Percentiles rank a stretch among this genome's conserved stretches.
phyloP scores from a whole-genome alignment of 2,797 vertebrate genomes.

The Sebastes aleutianus region DNA sequence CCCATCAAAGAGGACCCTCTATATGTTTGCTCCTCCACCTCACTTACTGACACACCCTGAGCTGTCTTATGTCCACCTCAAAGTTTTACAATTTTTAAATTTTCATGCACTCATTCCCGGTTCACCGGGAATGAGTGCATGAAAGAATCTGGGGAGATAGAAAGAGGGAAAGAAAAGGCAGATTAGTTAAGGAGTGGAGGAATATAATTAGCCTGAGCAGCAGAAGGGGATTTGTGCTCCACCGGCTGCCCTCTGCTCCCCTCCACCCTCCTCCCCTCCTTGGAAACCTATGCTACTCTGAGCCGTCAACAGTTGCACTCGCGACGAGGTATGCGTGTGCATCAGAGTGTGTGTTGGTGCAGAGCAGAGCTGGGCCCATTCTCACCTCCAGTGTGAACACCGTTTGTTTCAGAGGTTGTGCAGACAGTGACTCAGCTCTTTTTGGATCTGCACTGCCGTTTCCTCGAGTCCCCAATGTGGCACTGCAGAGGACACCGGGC shows the following conservation, averaged over 20 bases:
- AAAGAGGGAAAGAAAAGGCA: constrained; percentile 54
- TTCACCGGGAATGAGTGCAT: constrained; percentile 1
- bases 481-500: constrained; percentile 54
- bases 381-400: constrained; percentile 50
- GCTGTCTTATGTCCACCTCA: neutral
- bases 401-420: constrained; percentile 50
- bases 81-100: neutral
- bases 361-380: constrained; percentile 28
- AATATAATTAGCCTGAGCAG: constrained; percentile 79
- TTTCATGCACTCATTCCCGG: neutral
- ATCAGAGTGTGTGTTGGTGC: constrained; percentile 21
- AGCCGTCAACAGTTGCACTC: constrained; percentile 48
- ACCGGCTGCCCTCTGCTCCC: constrained; percentile 67
- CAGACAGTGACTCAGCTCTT: constrained; percentile 72
- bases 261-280: constrained; percentile 41
- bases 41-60: neutral
- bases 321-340: constrained; percentile 15
- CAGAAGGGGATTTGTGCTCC: constrained; percentile 82
- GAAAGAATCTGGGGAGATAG: constrained; percentile 6
- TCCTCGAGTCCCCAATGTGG: constrained; percentile 43
- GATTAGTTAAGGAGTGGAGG: constrained; percentile 71
- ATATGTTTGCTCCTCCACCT: neutral
- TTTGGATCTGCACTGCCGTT: constrained; percentile 33
- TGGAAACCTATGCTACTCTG: constrained; percentile 32
- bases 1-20: constrained; percentile 14